These are phyloP conservation scores for Drosophila nasuta DNA, from an alignment of 1,140 invertebrate species.

Conservation along the genomic window DNA sequence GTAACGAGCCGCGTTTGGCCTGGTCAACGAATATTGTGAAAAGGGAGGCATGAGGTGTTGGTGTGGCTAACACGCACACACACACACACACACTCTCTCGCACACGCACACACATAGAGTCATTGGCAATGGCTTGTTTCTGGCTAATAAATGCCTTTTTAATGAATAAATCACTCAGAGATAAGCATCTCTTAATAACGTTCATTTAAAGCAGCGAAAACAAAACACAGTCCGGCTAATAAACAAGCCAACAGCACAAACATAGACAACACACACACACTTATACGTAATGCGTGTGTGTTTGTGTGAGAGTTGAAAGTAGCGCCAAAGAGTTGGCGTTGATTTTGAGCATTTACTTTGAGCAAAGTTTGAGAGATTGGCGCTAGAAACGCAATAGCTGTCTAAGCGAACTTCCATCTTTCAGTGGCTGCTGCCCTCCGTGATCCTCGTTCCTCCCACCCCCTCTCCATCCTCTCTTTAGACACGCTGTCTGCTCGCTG, in stretches of 20 bases:
- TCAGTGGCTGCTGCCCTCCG: slow-evolving; percentile 8
- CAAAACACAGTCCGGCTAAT: slow-evolving; percentile 64
- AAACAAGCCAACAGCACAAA: slow-evolving; percentile 53
- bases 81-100: slow-evolving; percentile 49
- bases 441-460: too few species aligned
- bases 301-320: slow-evolving; percentile 4
- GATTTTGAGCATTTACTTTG: slow-evolving; percentile 62
- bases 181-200: slow-evolving; percentile 83
- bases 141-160: slow-evolving; percentile 83
- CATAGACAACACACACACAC: slow-evolving; percentile 12
- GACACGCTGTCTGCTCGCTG: slow-evolving; percentile 56
- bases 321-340: slow-evolving; percentile 63
- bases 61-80: slow-evolving; percentile 59
- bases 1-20: slow-evolving; percentile 27
- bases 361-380: slow-evolving; percentile 60
- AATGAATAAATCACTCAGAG: slow-evolving; percentile 84
- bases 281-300: not conserved
- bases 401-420: slow-evolving; percentile 14
- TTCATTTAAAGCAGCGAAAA: slow-evolving; percentile 82
- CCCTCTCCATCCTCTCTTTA: not conserved
- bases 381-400: slow-evolving; percentile 58
- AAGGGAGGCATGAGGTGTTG: slow-evolving; percentile 41
- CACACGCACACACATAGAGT: not conserved
- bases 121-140: slow-evolving; percentile 61
- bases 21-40: slow-evolving; percentile 32